These are phyloP conservation scores for Jordanella pulchra DNA, from an alignment of 2,797 vertebrate genomes.

Conservation along the genomic window DNA sequence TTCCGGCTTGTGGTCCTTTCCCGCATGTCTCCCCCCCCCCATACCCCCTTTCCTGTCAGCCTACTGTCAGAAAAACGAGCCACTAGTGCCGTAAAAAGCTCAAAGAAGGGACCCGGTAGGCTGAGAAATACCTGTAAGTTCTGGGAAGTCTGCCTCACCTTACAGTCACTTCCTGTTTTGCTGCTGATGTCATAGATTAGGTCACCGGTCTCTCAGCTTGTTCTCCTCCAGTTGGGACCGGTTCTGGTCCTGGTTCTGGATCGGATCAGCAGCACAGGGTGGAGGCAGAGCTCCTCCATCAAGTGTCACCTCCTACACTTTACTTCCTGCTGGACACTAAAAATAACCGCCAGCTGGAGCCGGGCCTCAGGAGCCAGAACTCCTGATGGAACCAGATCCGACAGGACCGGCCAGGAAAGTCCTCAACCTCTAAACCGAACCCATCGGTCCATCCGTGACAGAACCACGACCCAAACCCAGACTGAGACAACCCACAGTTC, in stretches of 20 bases:
- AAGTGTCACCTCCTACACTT: constrained; percentile 28
- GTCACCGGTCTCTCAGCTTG: neutral
- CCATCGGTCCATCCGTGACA: too few species aligned
- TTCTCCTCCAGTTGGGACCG: neutral
- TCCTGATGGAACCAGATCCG: neutral
- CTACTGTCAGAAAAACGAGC: too few species aligned
- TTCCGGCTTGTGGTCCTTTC: too few species aligned
- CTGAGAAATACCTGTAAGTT: too few species aligned
- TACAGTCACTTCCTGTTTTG: constrained; percentile 4
- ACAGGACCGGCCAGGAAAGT: neutral
- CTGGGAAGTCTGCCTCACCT: neutral
- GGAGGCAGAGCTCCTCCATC: neutral
- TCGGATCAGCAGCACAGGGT: neutral
- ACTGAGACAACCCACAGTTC: neutral
- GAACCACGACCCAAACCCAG: neutral
- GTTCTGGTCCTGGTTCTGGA: neutral
- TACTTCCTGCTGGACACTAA: constrained; percentile 52
- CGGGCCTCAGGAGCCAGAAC: constrained; percentile 14
- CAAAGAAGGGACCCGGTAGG: too few species aligned
- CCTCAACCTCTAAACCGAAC: too few species aligned
- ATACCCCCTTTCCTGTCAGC: too few species aligned
- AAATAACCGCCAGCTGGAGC: constrained; percentile 51
- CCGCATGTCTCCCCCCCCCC: too few species aligned
- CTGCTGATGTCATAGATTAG: neutral
- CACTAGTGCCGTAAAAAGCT: too few species aligned